Base-by-base conservation (phyloP, 35 echinoderm and acorn worm species). In the Apostichopus japonicus region DNA sequence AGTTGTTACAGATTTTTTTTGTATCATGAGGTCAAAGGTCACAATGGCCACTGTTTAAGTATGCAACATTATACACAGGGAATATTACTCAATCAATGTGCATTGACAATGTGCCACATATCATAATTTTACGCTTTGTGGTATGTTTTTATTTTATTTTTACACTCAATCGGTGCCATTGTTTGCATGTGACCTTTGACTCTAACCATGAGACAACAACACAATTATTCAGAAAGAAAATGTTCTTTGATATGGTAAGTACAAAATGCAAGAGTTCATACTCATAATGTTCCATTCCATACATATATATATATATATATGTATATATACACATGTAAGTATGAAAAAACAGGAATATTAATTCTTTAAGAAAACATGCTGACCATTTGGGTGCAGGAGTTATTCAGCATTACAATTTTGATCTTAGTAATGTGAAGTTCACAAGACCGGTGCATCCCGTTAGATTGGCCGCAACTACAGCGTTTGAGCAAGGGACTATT, bases 261-360 rank as follows among this genome's bases (percentile, higher is more conserved):
- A 83, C 79, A 83, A 83, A 83, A 83, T 83, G 79, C 79, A 54
- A 44, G 6, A 55, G 17, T 55, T 83, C 11, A 54, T 16, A 6
- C 17, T 83, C 13, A 83, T 53, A n/a, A 14, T 9, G 1, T 83
- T 83, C 54, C 79, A 83, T 83, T 83, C 79, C 79, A 83, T 83
- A 83, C 2, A 83, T 54, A 4, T 53, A 3, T 15, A 67, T 67
- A 67, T 67, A 44, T 44, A 44, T 44, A 44, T 44, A 33, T 33
- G 1, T 33, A 33, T 33, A 33, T 33, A 33, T 33, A n/a, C n/a
- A n/a, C n/a, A n/a, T n/a, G n/a, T n/a, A n/a, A n/a, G n/a, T 65
- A 65, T 15, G 63, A 67, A 17, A 67, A 67, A 67, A 11, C 11
- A 67, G 63, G 63, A 67, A 11, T 67, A 67, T 67, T 67, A 67